Conservation (phyloP, 2,888 invertebrate species). For the Allacma fusca region DNA sequence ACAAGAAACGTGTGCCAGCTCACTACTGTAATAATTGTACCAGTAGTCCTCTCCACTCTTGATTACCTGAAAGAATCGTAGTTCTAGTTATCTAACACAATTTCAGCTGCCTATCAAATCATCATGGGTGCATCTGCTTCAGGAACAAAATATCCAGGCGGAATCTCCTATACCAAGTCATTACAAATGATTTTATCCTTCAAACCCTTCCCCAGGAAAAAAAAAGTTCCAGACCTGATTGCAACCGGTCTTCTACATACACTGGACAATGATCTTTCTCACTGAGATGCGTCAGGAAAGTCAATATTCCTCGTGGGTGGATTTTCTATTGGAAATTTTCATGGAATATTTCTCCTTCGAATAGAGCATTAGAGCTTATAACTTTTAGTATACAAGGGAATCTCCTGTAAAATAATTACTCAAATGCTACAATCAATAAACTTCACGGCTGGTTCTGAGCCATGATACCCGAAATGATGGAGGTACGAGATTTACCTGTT, state of each 20-base stretch:
- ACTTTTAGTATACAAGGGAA: too few species aligned
- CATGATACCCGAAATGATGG: too few species aligned
- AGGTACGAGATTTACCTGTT: too few species aligned
- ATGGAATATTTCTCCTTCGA: too few species aligned
- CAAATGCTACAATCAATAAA: too few species aligned
- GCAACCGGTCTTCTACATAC: not conserved
- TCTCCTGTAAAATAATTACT: too few species aligned
- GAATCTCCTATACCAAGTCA: not conserved
- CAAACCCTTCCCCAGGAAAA: not conserved
- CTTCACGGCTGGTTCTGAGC: too few species aligned
- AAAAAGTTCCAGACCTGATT: not conserved
- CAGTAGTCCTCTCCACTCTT: not conserved
- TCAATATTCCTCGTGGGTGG: too few species aligned
- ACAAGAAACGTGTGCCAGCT: not conserved
- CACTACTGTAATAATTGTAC: not conserved
- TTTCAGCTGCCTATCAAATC: conserved; percentile 26
- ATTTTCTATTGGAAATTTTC: too few species aligned
- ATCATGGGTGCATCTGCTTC: conserved; percentile 19
- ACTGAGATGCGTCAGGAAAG: too few species aligned
- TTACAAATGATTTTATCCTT: conserved; percentile 26
- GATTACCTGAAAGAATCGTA: not conserved
- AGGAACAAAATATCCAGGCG: not conserved
- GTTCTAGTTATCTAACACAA: not conserved
- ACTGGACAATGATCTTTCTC: too few species aligned
- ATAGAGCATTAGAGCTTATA: too few species aligned